phyloP scores from a whole-genome alignment of 1,140 invertebrate species.

The Drosophila elegans region DNA sequence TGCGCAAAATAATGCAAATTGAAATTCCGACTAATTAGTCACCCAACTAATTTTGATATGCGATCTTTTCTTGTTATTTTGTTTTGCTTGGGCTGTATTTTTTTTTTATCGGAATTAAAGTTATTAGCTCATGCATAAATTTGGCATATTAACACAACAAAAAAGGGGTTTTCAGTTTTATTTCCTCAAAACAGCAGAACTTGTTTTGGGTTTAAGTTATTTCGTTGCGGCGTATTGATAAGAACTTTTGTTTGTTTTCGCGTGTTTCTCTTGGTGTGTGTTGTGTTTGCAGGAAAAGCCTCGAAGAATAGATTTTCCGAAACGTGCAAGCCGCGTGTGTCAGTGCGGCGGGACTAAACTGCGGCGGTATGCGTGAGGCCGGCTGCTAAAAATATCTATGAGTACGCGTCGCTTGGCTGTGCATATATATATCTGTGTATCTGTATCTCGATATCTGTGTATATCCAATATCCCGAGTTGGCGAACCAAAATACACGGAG shows the following conservation, averaged over 20 bases:
- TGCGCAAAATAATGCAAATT: slow-evolving; percentile 49
- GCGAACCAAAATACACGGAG: slow-evolving; percentile 69
- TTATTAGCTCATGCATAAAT: slow-evolving; percentile 72
- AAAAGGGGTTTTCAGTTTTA: slow-evolving; percentile 50
- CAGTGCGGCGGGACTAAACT: slow-evolving; percentile 31
- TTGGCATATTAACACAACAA: slow-evolving; percentile 58
- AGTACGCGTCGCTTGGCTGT: slow-evolving; percentile 55
- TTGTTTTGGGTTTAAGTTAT: slow-evolving; percentile 41
- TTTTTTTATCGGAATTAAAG: slow-evolving; percentile 55
- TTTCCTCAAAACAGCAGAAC: slow-evolving; percentile 59
- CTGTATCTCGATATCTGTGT: slow-evolving; percentile 52
- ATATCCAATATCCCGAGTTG: slow-evolving; percentile 74
- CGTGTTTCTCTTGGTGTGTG: slow-evolving; percentile 4
- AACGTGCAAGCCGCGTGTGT: slow-evolving; percentile 80
- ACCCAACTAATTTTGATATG: slow-evolving; percentile 51
- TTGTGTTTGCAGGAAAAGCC: slow-evolving; percentile 44
- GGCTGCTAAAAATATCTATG: slow-evolving; percentile 81
- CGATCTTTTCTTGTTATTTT: slow-evolving; percentile 9
- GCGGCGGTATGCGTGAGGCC: slow-evolving; percentile 59
- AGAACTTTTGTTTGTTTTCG: slow-evolving; percentile 37
- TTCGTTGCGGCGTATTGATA: slow-evolving; percentile 26
- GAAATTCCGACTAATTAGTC: slow-evolving; percentile 77
- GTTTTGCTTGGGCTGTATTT: slow-evolving; percentile 15
- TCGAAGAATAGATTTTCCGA: slow-evolving; percentile 61
- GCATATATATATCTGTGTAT: slow-evolving; percentile 37